Conservation (phyloP, 2,888 invertebrate genomes). For the Erebia epiphron region DNA sequence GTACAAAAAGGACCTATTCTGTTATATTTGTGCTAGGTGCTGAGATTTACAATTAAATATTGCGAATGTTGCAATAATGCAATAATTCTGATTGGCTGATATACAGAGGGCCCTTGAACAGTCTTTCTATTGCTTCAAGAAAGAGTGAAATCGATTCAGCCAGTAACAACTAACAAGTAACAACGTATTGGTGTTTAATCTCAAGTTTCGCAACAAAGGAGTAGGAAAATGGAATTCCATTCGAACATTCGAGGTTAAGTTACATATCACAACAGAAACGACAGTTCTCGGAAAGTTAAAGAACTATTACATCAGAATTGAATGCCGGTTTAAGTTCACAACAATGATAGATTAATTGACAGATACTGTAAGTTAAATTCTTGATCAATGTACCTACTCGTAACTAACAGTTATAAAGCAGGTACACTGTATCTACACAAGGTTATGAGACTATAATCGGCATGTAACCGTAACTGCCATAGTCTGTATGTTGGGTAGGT, state of each 20-base stretch:
- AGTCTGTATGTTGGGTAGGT: not conserved
- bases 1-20: too few species aligned
- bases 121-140: too few species aligned
- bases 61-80: too few species aligned
- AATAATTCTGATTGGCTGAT: too few species aligned
- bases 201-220: not conserved
- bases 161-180: too few species aligned
- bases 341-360: not conserved
- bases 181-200: too few species aligned
- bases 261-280: not conserved
- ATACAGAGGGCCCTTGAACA: too few species aligned
- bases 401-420: constrained; percentile 4
- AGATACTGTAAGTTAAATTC: constrained; percentile 1
- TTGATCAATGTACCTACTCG: constrained; percentile 1
- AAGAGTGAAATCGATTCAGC: not conserved
- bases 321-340: not conserved
- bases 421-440: constrained; percentile 17
- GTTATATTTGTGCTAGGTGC: too few species aligned
- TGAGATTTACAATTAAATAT: too few species aligned
- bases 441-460: constrained; percentile 11
- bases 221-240: not conserved
- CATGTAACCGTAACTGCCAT: not conserved
- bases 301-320: not conserved
- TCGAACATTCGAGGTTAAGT: not conserved
- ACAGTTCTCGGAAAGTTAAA: not conserved